Percentiles rank a stretch among this genome's conserved stretches.
These are phyloP conservation scores for Tenualosa ilisha DNA, from an alignment of 2,797 vertebrate species.

Conservation along the genomic window DNA sequence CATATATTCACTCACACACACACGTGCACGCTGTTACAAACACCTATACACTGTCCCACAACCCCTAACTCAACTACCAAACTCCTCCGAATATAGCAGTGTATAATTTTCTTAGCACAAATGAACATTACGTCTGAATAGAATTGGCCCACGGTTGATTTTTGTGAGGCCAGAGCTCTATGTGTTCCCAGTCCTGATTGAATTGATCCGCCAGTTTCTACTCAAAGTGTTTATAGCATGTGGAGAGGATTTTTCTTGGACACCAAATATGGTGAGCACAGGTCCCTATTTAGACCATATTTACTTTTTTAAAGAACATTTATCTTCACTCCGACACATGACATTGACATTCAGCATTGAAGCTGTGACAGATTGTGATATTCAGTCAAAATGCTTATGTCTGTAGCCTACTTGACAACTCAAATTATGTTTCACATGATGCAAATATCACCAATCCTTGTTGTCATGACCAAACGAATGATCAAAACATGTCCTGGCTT, in stretches of 20 bases:
- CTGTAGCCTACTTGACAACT: neutral
- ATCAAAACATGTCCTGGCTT: slow-evolving; percentile 41
- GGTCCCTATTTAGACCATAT: neutral
- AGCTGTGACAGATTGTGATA: neutral
- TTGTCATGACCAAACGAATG: neutral
- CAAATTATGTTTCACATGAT: neutral
- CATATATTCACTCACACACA: no score
- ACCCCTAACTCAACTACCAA: no score
- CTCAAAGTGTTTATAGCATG: neutral
- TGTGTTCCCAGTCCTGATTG: neutral
- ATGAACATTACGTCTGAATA: neutral
- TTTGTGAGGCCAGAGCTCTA: neutral
- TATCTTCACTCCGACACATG: neutral
- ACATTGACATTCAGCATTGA: neutral
- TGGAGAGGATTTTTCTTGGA: neutral
- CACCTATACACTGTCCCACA: no score
- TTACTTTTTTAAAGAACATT: neutral
- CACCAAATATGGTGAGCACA: neutral
- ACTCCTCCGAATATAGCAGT: neutral
- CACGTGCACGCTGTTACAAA: no score
- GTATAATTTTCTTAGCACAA: neutral
- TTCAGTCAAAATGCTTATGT: no score
- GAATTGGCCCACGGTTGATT: neutral
- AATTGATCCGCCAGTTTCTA: neutral
- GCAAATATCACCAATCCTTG: neutral